These are phyloP conservation scores for Arctia plantaginis DNA, from an alignment of 2,888 invertebrate species.

Conservation along the genomic window DNA sequence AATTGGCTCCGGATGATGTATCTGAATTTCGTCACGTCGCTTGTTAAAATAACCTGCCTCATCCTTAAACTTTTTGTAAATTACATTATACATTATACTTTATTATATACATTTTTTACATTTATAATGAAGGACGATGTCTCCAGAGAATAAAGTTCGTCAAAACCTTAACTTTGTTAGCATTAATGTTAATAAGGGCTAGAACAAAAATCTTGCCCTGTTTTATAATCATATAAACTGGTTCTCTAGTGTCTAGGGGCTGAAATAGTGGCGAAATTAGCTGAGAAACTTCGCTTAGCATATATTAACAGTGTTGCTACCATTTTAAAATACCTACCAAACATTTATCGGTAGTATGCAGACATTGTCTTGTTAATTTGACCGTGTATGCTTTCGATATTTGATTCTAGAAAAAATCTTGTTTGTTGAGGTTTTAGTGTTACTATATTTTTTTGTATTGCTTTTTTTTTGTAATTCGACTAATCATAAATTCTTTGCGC, in stretches of 20 bases:
- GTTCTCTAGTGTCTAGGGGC: constrained; percentile 24
- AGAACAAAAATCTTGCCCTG: constrained; percentile 45
- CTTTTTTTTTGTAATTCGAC: too few species aligned
- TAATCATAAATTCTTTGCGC: background rate
- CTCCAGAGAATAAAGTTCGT: constrained; percentile 34
- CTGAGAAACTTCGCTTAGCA: constrained; percentile 28
- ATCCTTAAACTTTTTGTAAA: constrained; percentile 32
- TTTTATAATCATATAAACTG: constrained; percentile 36
- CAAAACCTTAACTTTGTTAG: constrained; percentile 45
- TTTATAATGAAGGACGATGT: constrained; percentile 47
- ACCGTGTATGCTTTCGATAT: background rate
- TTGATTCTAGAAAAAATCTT: background rate
- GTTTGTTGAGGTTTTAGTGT: background rate
- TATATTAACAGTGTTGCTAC: constrained; percentile 14
- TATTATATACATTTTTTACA: constrained; percentile 46
- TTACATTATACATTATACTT: too few species aligned
- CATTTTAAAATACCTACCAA: constrained; percentile 5
- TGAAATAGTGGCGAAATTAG: constrained; percentile 33
- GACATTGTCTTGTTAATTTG: constrained; percentile 2
- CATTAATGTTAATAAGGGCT: constrained; percentile 50
- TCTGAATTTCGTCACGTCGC: constrained; percentile 25
- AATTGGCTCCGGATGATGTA: constrained; percentile 13
- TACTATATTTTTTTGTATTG: too few species aligned
- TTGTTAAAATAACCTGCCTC: constrained; percentile 19
- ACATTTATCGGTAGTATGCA: background rate